Conservation (phyloP, 1,140 invertebrate genomes). For the Micrasema minimum region DNA sequence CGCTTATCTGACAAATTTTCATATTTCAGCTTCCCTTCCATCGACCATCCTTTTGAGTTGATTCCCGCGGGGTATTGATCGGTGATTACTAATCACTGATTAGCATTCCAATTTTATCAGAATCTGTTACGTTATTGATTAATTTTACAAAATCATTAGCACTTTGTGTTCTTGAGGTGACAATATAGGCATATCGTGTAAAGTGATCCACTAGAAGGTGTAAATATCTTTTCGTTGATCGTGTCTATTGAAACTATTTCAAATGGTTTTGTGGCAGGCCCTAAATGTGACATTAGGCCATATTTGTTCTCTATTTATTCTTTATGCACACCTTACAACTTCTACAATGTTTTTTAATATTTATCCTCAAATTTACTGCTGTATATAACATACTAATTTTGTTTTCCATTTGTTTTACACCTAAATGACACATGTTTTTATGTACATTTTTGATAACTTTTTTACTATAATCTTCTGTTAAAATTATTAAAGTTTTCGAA, state of each 20-base stretch:
- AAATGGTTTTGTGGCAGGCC: background rate
- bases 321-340: background rate
- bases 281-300: background rate
- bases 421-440: too few species aligned
- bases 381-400: too few species aligned
- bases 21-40: too few species aligned
- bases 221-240: slow-evolving; percentile 4
- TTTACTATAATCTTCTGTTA: too few species aligned
- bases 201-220: too few species aligned
- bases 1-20: too few species aligned
- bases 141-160: slow-evolving; percentile 8
- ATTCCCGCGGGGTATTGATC: too few species aligned
- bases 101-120: background rate
- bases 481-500: too few species aligned
- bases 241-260: background rate
- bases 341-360: background rate
- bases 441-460: too few species aligned
- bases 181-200: background rate
- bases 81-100: background rate
- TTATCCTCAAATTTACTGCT: background rate
- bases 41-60: background rate
- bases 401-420: too few species aligned
- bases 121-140: background rate
- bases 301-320: background rate
- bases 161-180: slow-evolving; percentile 4